Base-by-base conservation (phyloP, 2,888 invertebrate species). In the Tridacna gigas region DNA sequence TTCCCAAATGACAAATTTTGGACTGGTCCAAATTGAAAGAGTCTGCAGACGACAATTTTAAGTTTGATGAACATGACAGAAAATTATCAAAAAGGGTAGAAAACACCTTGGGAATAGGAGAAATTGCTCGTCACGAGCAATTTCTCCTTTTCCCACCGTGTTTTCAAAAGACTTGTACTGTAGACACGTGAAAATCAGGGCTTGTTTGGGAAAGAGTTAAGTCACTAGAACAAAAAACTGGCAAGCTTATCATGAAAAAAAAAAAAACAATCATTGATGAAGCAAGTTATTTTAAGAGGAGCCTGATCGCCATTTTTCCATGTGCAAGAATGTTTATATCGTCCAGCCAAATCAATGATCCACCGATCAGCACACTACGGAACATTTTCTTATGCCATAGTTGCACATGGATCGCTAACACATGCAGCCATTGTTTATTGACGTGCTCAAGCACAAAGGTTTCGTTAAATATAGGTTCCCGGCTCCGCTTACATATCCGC, bases 291-390 rank as follows among this genome's bases (percentile, higher is more conserved):
- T 67, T 75, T 28, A 75, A 22, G 9, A 47, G 18, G 18, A 77
- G 65, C 25, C 77, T 77, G 18, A 74, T 45, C 22, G 26, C 48
- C 13, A 78, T 60, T 15, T 66, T 56, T 20, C 51, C 74, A 15
- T 74, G 22, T 12, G 20, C 20, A n/a, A 25, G 0, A 26, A 82
- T 18, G 25, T 82, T 74, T 7, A 74, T 47, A 18, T 77, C 82
- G 18, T 78, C 82, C 28, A 82, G 18, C 82, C 82, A 82, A 9
- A 82, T 74, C 5, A 77, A 15, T 0, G 82, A 22, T 15, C 75
- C 67, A 11, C 82, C 82, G n/a, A 82, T 51, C 11, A 73, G 37
- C 0, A 60, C 61, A n/a, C 37, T 60, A 26, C 61, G 67, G 12
- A 74, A 67, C 18, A 65, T 11, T n/a, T 60, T 77, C 48, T 67